Evolutionary conservation across 1,140 invertebrate genomes (phyloP).

Genomic region (Trinorchestia longiramus): DNA sequence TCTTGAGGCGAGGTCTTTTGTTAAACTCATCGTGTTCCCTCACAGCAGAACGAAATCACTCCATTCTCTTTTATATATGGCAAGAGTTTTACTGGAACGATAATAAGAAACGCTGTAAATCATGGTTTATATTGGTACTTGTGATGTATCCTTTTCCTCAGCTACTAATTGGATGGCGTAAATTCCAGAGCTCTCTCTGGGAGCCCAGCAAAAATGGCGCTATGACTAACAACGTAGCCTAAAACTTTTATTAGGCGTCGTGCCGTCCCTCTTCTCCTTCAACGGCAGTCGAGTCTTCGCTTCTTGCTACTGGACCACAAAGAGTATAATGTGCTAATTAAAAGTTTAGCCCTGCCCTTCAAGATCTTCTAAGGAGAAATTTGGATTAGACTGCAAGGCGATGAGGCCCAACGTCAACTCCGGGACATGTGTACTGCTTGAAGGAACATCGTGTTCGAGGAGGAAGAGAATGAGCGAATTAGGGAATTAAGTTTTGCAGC

Average conservation of each 20-base stretch:
- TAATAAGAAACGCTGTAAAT: slow-evolving; percentile 4
- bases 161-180: slow-evolving; percentile 42
- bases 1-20: neutral
- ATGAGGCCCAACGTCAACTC: neutral
- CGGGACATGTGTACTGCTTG: neutral
- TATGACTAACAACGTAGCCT: neutral
- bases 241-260: neutral
- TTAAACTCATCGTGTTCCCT: neutral
- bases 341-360: slow-evolving; percentile 7
- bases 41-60: neutral
- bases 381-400: neutral
- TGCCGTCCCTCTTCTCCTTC: neutral
- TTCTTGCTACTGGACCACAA: slow-evolving; percentile 4
- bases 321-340: slow-evolving; percentile 31
- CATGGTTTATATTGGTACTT: slow-evolving; percentile 38
- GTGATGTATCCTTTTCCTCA: slow-evolving; percentile 11
- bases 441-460: neutral
- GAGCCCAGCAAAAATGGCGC: neutral
- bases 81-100: neutral
- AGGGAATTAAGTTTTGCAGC: neutral
- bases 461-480: neutral
- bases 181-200: slow-evolving; percentile 4
- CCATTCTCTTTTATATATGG: neutral
- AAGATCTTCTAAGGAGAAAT: neutral
- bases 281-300: neutral